Base-by-base conservation (phyloP, 2,888 invertebrate species). In the Microctonus hyperodae region DNA sequence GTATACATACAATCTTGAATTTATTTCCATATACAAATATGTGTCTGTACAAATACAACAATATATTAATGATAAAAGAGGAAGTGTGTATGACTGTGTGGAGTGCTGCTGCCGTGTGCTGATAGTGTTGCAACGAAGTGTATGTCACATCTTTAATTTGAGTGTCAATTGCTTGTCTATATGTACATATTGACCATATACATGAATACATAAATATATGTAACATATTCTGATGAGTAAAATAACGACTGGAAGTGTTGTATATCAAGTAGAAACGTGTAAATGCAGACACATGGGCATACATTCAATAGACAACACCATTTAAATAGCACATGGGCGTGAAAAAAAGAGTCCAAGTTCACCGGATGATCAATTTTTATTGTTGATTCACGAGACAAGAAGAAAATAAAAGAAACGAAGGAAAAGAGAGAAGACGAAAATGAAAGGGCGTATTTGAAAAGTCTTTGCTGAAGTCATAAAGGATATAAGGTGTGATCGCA, bases 311-410 rank as follows among this genome's bases (percentile, higher is more conserved):
- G 6, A 23, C n/a, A 31, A n/a, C 31, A n/a, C 28, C 55, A 31
- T 62, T 62, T 53, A 55, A 67, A 62, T 62, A 62, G 28, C 53
- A 61, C 48, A 63, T 53, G 62, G 57, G 67, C 62, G 67, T 58
- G 62, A 67, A 64, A 57, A n/a, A n/a, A 64, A 44, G 33, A 64
- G 37, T 50, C 51, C 61, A 65, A 62, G 62, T 62, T 62, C 37
- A 53, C 62, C 51, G 53, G 37, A 53, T 23, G 16, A 16, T 35
- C 10, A 51, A 53, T 62, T 13, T 31, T 57, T 23, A 37, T 37
- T 20, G 22, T 59, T 44, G 11, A n/a, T n/a, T n/a, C n/a, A n/a
- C n/a, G n/a, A n/a, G n/a, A n/a, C n/a, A n/a, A n/a, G 16, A 37
- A 37, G 31, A 48, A 31, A 22, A 31, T 20, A 28, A n/a, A n/a